Evolutionary conservation across 2,113 vertebrate genomes (phyloP), one percentile per base, ranked within the genome.

Genomic region (Zosterops japonicus): DNA sequence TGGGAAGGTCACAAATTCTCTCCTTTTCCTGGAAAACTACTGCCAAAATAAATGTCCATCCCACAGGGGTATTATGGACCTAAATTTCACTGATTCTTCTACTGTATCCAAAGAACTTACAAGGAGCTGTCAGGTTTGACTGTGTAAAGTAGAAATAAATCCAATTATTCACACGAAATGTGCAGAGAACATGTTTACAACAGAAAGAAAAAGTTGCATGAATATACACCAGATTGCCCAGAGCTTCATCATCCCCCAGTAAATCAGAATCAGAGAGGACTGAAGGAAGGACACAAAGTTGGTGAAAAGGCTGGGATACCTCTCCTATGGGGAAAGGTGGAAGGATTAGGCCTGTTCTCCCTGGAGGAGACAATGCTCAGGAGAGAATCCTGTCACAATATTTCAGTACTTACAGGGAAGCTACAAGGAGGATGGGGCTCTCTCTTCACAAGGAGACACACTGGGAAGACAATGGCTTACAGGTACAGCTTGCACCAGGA

Each of bases 381-480:
- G 8, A 42, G 10, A 14, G 19, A 50, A 46, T 7, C 3, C 16
- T 14, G 12, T 18, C 16, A 47, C 53, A 57, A 20, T 27, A 42
- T 63, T 52, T 29, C 29, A 39, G 33, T 14, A 11, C 5, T 35
- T 23, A 65, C 25, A 46, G 13, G 7, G 16, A 76, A 22, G 27
- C 22, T 63, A 2, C 11, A 28, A 63, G 36, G 13, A 79, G 11
- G 5, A 33, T 0, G 1, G 24, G 2, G 3, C 3, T 71, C 12
- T 49, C 19, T 36, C 28, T 60, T 83, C 52, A 8, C 24, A 46
- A 41, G 22, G 14, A 60, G 10, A 24, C 41, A 35, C 11, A 12
- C 17, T 13, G 24, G 25, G 29, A 79, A 29, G 41, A n/a, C 49
- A 11, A 24, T 4, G 18, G 21, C 9, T 20, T 42, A 24, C 10